Percentiles rank a stretch among this genome's conserved stretches.
These are phyloP conservation scores for Nannospalax galili DNA, from an alignment of 2,113 vertebrate species.

Conservation along the genomic window DNA sequence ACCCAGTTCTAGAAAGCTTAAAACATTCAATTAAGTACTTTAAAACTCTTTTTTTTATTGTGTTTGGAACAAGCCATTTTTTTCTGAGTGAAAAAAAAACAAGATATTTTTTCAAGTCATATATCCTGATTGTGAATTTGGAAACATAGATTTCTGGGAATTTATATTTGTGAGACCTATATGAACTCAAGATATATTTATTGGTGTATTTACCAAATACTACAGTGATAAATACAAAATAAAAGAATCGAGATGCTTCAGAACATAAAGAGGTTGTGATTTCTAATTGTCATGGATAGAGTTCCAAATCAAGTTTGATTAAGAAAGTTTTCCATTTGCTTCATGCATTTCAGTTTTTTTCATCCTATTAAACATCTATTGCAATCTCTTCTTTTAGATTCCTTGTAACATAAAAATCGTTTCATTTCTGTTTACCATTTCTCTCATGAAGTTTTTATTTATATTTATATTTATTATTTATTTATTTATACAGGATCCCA, in stretches of 20 bases:
- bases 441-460: background rate
- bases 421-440: background rate
- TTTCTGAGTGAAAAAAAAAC: constrained; percentile 42
- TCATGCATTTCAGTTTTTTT: constrained; percentile 15
- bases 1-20: no score
- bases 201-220: background rate
- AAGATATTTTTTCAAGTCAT: background rate
- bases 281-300: background rate
- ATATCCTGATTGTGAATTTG: background rate
- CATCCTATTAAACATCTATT: background rate
- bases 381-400: background rate
- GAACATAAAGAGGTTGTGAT: background rate
- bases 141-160: background rate
- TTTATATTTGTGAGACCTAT: constrained; percentile 28
- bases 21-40: background rate
- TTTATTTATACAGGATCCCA: no score
- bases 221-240: background rate
- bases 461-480: no score
- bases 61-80: background rate
- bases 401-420: background rate
- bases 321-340: background rate
- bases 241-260: background rate
- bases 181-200: background rate
- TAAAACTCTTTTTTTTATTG: background rate
- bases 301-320: background rate